A percentile compares a stretch with the other conserved stretches of the same genome.
Conservation (phyloP, 1,140 invertebrate genomes). For the Conus betulinus region DNA sequence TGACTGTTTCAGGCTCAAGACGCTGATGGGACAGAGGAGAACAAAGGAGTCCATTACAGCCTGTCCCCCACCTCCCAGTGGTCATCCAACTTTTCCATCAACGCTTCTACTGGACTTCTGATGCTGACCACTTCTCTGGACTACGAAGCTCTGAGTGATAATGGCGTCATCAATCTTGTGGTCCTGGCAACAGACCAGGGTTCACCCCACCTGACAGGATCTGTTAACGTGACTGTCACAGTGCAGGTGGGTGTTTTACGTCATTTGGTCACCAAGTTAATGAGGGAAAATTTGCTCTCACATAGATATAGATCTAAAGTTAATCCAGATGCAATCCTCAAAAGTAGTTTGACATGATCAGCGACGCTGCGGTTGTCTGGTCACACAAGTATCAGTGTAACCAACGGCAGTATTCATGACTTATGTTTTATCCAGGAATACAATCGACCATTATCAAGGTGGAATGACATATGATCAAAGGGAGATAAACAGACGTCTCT, state of each 20-base stretch:
- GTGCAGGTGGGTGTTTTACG: conserved; percentile 1
- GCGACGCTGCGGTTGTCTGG: too few relatives aligned
- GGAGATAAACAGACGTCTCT: too few relatives aligned
- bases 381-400: too few relatives aligned
- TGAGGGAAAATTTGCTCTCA: too few relatives aligned
- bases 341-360: neutral
- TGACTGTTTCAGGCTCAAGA: neutral
- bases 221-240: conserved; percentile 16
- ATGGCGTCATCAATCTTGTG: neutral
- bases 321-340: neutral
- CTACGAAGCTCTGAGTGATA: neutral
- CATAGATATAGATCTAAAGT: neutral
- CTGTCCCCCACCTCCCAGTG: neutral
- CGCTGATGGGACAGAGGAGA: neutral
- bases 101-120: conserved; percentile 3
- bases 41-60: neutral
- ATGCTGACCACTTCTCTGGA: neutral
- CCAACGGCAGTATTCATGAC: too few relatives aligned
- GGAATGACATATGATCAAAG: too few relatives aligned
- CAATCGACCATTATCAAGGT: too few relatives aligned
- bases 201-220: neutral
- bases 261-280: neutral
- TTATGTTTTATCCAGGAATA: too few relatives aligned
- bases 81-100: neutral
- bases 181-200: conserved; percentile 3